Percentiles rank a stretch among this genome's conserved stretches.
phyloP scores from a whole-genome alignment of 2,888 invertebrate genomes.

The Congeria kusceri region DNA sequence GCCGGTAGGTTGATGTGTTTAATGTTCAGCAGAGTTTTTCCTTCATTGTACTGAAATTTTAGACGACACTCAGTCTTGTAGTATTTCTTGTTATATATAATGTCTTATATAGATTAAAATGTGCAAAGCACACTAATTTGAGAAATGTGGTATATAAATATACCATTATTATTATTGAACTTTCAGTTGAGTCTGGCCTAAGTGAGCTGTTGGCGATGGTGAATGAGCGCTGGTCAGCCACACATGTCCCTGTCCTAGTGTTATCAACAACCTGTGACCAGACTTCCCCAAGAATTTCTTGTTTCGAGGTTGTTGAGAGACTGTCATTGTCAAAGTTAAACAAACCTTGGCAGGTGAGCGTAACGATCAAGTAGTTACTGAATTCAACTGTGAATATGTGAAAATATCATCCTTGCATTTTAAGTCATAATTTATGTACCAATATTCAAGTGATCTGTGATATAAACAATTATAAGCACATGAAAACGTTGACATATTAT shows the following conservation, averaged over 20 bases:
- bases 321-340: slow-evolving; percentile 67
- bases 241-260: slow-evolving; percentile 81
- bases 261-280: slow-evolving; percentile 74
- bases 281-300: slow-evolving; percentile 67
- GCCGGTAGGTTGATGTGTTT: slow-evolving; percentile 28
- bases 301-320: slow-evolving; percentile 74
- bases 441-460: no score
- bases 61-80: no score
- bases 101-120: no score
- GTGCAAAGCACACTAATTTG: no score
- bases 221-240: slow-evolving; percentile 79
- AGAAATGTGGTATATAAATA: no score
- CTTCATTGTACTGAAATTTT: no score
- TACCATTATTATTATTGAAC: no score
- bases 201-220: slow-evolving; percentile 78
- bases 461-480: no score
- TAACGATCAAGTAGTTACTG: background rate
- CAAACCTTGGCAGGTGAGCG: slow-evolving; percentile 83
- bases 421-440: no score
- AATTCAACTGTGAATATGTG: slow-evolving; percentile 7
- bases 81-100: no score
- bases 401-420: background rate
- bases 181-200: slow-evolving; percentile 53
- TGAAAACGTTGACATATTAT: no score
- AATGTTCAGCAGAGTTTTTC: background rate